Evolutionary conservation across 2,113 vertebrate genomes (phyloP).

Genomic region (Cheilinus undulatus): DNA sequence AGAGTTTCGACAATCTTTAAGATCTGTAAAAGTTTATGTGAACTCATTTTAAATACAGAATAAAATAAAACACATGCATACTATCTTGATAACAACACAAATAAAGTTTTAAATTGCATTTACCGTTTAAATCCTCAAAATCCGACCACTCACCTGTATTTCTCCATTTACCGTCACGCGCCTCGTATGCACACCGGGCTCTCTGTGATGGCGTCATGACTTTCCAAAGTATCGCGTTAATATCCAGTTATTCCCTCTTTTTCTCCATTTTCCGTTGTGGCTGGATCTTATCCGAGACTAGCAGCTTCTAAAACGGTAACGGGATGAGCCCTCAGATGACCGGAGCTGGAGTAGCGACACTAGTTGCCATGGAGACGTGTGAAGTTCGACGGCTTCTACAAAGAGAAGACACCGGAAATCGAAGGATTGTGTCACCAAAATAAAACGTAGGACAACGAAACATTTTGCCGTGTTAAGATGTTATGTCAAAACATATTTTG

Average conservation of each 20-base stretch:
- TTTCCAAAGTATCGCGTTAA: background rate
- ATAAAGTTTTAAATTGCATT: no score
- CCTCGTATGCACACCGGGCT: conserved; percentile 57
- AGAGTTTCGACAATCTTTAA: no score
- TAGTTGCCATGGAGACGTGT: conserved; percentile 66
- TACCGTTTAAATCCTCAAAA: background rate
- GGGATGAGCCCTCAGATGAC: conserved; percentile 28
- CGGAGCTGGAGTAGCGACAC: conserved; percentile 23
- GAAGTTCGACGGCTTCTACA: background rate
- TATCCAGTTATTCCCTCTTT: background rate
- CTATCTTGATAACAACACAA: background rate
- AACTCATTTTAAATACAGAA: background rate
- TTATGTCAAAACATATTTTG: no score
- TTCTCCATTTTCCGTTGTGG: background rate
- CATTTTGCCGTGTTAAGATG: no score
- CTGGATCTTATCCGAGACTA: background rate
- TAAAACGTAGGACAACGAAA: no score
- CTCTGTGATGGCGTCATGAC: conserved; percentile 69
- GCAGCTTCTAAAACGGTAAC: conserved; percentile 29
- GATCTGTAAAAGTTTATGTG: background rate
- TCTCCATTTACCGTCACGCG: conserved; percentile 61
- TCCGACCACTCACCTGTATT: conserved; percentile 59
- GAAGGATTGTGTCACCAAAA: background rate
- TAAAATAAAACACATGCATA: background rate
- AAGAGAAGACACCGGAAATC: conserved; percentile 14